Evolutionary conservation across 2,113 vertebrate genomes (phyloP).

Genomic region (Neotoma lepida): DNA sequence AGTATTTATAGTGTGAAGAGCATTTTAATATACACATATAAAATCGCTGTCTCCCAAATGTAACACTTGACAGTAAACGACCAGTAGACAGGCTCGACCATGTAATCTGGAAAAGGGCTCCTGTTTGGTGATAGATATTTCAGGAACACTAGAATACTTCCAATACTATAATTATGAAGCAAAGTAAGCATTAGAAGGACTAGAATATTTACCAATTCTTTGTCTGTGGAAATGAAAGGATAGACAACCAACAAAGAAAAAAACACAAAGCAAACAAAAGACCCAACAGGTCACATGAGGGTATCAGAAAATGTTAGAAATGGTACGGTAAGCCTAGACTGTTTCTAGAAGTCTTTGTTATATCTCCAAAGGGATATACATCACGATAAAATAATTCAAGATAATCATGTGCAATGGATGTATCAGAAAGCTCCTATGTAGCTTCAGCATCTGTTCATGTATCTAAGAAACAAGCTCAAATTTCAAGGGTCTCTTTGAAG

Average conservation of each 20-base stretch:
- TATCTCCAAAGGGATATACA: background rate
- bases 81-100: background rate
- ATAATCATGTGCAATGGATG: background rate
- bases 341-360: background rate
- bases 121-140: background rate
- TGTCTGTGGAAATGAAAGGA: background rate
- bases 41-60: background rate
- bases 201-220: background rate
- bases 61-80: background rate
- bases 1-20: constrained; percentile 27
- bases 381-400: background rate
- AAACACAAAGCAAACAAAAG: background rate
- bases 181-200: constrained; percentile 20
- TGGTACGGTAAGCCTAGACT: background rate
- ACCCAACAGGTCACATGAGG: background rate
- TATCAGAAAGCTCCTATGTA: background rate
- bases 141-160: background rate
- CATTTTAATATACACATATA: background rate
- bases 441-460: background rate
- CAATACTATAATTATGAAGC: background rate
- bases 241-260: background rate
- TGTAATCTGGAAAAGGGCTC: background rate
- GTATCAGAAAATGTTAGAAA: background rate
- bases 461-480: constrained; percentile 6
- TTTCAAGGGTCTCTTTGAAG: background rate